Evolutionary conservation across 2,113 vertebrate genomes (phyloP).

Genomic region (Montifringilla adamsi): DNA sequence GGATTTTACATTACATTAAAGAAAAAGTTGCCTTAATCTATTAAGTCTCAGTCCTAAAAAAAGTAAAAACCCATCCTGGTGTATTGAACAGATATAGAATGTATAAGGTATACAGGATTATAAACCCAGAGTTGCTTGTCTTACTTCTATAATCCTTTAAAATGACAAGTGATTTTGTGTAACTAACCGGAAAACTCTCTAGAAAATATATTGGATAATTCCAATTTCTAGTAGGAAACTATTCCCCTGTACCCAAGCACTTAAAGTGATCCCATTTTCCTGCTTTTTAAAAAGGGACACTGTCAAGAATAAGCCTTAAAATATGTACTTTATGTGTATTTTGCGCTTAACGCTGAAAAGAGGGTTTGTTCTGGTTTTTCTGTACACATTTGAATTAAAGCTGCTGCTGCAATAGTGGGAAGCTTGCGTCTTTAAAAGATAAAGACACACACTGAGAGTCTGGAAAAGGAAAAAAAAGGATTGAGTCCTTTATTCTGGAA

Average conservation of each 20-base stretch:
- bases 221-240: conserved; percentile 22
- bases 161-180: conserved; percentile 41
- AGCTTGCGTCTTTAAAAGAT: background rate
- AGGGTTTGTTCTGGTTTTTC: background rate
- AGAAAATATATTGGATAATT: conserved; percentile 27
- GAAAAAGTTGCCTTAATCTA: conserved; percentile 55
- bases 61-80: conserved; percentile 63
- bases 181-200: conserved; percentile 20
- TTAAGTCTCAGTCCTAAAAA: conserved; percentile 66
- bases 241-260: background rate
- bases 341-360: background rate
- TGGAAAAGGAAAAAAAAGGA: background rate
- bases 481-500: background rate
- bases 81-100: conserved; percentile 53
- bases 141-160: conserved; percentile 47
- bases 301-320: conserved; percentile 36
- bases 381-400: background rate
- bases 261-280: conserved; percentile 36
- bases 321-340: background rate
- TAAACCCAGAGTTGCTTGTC: conserved; percentile 40
- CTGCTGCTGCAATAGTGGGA: background rate
- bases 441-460: background rate
- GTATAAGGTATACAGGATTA: conserved; percentile 58
- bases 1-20: conserved; percentile 68
- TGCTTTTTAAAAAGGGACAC: conserved; percentile 43